A percentile compares a stretch with the other conserved stretches of the same genome.
Conservation (phyloP, 2,797 vertebrate species). For the Acanthopagrus latus region DNA sequence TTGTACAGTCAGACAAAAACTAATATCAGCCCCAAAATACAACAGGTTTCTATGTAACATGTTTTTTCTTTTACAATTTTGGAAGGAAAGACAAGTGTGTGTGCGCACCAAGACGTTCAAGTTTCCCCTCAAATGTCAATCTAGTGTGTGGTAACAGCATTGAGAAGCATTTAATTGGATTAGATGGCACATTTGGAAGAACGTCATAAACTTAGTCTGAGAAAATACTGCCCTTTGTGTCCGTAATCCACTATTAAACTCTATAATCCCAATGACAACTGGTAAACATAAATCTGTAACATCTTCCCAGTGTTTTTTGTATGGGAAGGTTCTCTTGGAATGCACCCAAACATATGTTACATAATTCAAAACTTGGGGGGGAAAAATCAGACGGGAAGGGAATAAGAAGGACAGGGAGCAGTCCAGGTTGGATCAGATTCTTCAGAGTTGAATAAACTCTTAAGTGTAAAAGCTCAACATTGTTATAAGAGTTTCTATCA, state of each 20-base stretch:
- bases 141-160: constrained; percentile 3
- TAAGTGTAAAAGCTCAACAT: neutral
- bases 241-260: constrained; percentile 35
- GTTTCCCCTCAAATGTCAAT: neutral
- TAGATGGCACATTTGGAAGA: constrained; percentile 14
- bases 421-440: neutral
- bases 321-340: constrained; percentile 42
- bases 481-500: neutral
- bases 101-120: neutral
- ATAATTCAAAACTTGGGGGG: constrained; percentile 10
- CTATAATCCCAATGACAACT: constrained; percentile 41
- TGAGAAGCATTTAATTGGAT: constrained; percentile 17
- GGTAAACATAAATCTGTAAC: constrained; percentile 49
- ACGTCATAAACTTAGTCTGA: constrained; percentile 16
- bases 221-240: constrained; percentile 56
- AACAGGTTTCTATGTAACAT: neutral
- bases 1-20: neutral
- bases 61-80: neutral
- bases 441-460: neutral
- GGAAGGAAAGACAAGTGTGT: neutral
- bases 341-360: constrained; percentile 11
- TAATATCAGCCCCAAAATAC: neutral
- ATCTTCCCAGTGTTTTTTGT: constrained; percentile 30
- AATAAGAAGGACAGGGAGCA: neutral
- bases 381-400: neutral